Conservation (phyloP, 2,113 vertebrate species). For the Tenebrosternarchus preto region DNA sequence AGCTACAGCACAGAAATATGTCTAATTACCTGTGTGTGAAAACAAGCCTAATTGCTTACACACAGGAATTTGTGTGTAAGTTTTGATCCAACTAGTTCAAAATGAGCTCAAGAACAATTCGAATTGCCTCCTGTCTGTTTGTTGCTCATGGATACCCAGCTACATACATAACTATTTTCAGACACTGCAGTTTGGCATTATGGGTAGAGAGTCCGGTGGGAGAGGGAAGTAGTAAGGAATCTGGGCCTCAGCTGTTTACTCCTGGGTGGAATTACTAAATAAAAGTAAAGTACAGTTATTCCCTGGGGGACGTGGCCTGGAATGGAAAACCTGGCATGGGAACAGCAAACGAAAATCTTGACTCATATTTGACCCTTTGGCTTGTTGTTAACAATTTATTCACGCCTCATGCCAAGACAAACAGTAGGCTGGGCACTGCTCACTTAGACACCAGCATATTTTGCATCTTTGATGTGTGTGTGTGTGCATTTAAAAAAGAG, state of each 20-base stretch:
- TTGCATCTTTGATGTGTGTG: constrained; percentile 31
- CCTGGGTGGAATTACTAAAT: constrained; percentile 68
- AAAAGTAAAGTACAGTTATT: constrained; percentile 67
- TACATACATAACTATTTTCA: constrained; percentile 54
- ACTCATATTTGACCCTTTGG: constrained; percentile 44
- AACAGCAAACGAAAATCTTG: constrained; percentile 58
- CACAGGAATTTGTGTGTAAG: too few relatives aligned
- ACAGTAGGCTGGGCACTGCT: constrained; percentile 37
- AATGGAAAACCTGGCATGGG: constrained; percentile 66
- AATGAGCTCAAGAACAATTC: background rate
- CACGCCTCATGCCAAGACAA: constrained; percentile 62
- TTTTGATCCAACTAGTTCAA: background rate
- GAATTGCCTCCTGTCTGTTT: constrained; percentile 34
- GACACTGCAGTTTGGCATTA: constrained; percentile 48
- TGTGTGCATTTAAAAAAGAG: background rate
- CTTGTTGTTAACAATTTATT: constrained; percentile 53
- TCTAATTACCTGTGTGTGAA: background rate
- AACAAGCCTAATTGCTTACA: too few relatives aligned
- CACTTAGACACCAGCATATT: background rate
- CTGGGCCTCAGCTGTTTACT: constrained; percentile 66
- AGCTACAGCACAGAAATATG: background rate
- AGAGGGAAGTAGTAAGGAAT: constrained; percentile 29
- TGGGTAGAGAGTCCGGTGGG: constrained; percentile 33
- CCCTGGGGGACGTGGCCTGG: constrained; percentile 57
- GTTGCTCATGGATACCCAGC: constrained; percentile 44